A percentile compares a stretch with the other conserved stretches of the same genome.
phyloP scores from a whole-genome alignment of 2,113 vertebrate genomes.

The Cervus canadensis region DNA sequence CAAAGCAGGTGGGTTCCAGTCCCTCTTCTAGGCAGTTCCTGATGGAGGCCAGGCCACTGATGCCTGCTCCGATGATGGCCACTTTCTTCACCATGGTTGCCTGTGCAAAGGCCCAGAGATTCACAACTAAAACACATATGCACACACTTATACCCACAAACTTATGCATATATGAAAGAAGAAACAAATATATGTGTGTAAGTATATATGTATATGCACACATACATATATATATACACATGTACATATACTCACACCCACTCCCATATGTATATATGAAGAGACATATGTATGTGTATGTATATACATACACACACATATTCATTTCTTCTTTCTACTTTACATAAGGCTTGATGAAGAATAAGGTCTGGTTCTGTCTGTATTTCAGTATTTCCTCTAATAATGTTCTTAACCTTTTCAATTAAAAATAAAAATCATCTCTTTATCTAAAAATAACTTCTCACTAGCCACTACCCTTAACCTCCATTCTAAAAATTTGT shows the following conservation, averaged over 20 bases:
- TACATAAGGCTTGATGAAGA: not conserved
- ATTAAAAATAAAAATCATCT: not conserved
- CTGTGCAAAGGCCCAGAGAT: not conserved
- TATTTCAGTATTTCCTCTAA: not conserved
- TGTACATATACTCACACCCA: not conserved
- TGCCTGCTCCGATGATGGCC: slow-evolving; percentile 83
- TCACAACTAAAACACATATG: not conserved
- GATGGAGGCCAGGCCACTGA: slow-evolving; percentile 80
- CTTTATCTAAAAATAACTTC: not conserved
- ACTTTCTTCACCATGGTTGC: slow-evolving; percentile 71
- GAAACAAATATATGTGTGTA: not conserved
- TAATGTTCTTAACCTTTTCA: not conserved
- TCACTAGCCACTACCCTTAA: not conserved
- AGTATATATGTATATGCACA: too few species aligned
- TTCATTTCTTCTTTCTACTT: not conserved
- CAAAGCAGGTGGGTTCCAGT: slow-evolving; percentile 85
- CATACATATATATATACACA: too few species aligned
- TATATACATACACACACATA: too few species aligned
- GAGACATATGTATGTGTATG: not conserved
- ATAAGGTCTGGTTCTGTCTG: not conserved
- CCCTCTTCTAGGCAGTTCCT: slow-evolving; percentile 85
- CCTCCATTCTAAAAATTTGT: not conserved
- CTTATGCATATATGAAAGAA: not conserved
- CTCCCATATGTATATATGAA: not conserved
- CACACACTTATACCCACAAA: not conserved